These are phyloP conservation scores for Sebastiscus albofasciatus DNA, from an alignment of 2,797 vertebrate genomes.

Conservation along the genomic window DNA sequence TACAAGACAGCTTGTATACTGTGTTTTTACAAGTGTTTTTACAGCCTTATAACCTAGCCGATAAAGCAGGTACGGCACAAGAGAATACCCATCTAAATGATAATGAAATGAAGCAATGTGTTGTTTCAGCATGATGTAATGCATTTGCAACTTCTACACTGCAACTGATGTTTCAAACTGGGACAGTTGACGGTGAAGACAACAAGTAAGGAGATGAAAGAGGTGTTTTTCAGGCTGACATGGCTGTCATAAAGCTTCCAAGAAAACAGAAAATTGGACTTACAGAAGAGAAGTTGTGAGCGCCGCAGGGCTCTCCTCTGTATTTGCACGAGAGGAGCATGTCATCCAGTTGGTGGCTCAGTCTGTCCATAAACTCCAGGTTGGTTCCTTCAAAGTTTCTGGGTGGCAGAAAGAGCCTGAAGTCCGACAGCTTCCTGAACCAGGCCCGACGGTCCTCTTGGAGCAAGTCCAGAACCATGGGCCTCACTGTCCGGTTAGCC, in stretches of 20 bases:
- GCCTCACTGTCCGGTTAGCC: conserved; percentile 92
- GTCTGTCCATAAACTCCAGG: conserved; percentile 95
- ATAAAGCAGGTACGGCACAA: neutral
- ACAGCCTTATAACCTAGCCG: neutral
- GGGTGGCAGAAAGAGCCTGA: conserved; percentile 94
- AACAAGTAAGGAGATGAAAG: neutral
- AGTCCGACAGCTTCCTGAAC: conserved; percentile 97
- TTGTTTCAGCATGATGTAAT: conserved; percentile 17
- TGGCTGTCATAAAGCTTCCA: neutral
- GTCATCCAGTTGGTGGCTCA: conserved; percentile 97
- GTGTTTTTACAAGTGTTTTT: conserved; percentile 2
- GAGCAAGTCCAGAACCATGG: conserved; percentile 92
- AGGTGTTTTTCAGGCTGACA: neutral
- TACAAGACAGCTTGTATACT: neutral
- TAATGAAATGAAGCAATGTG: neutral
- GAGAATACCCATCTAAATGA: neutral
- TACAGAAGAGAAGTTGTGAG: conserved; percentile 98
- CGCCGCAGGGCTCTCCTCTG: conserved; percentile 93
- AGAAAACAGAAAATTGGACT: conserved; percentile 77
- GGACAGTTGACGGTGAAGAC: neutral
- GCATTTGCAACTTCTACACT: neutral
- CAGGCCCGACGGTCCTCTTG: conserved; percentile 90
- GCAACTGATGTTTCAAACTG: neutral
- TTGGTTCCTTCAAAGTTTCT: conserved; percentile 97
- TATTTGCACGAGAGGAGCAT: conserved; percentile 99